These are phyloP conservation scores for Amphibalanus amphitrite DNA, from an alignment of 1,140 invertebrate genomes.

Conservation along the genomic window DNA sequence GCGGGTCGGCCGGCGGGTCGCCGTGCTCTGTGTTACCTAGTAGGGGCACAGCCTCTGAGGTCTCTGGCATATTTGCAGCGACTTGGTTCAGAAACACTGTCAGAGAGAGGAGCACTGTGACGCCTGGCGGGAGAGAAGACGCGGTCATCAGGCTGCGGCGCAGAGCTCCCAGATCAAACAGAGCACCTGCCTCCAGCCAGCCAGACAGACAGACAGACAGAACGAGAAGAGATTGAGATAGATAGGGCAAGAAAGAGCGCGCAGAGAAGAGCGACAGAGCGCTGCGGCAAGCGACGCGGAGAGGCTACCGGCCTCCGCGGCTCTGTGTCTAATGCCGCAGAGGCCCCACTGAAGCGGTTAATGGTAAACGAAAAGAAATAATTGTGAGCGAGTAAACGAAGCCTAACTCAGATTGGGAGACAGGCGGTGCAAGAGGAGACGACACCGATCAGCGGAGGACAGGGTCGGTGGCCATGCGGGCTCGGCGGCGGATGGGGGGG, in stretches of 20 bases:
- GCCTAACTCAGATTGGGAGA: background rate
- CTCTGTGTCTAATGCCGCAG: too few relatives aligned
- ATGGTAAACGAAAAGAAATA: background rate
- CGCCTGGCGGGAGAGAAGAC: conserved; percentile 31
- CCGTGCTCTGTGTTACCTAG: conserved; percentile 45
- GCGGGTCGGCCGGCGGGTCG: background rate
- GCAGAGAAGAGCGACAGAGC: too few relatives aligned
- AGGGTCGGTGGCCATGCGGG: background rate
- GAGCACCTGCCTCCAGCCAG: background rate
- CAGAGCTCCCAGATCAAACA: background rate
- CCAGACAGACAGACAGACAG: too few relatives aligned
- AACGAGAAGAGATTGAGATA: too few relatives aligned
- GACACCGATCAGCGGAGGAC: background rate
- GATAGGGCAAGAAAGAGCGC: too few relatives aligned
- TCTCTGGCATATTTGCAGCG: conserved; percentile 42
- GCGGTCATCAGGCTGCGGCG: background rate
- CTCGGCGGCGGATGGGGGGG: too few relatives aligned
- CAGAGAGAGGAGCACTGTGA: conserved; percentile 50
- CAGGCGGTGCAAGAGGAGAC: background rate
- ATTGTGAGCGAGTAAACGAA: background rate
- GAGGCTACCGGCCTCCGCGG: too few relatives aligned
- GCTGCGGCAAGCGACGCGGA: too few relatives aligned
- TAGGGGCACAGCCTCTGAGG: conserved; percentile 63
- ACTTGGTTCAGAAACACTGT: conserved; percentile 52
- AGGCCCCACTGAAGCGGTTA: too few relatives aligned